phyloP scores from a whole-genome alignment of 2,888 invertebrate genomes.

The Agriopis aurantiaria region DNA sequence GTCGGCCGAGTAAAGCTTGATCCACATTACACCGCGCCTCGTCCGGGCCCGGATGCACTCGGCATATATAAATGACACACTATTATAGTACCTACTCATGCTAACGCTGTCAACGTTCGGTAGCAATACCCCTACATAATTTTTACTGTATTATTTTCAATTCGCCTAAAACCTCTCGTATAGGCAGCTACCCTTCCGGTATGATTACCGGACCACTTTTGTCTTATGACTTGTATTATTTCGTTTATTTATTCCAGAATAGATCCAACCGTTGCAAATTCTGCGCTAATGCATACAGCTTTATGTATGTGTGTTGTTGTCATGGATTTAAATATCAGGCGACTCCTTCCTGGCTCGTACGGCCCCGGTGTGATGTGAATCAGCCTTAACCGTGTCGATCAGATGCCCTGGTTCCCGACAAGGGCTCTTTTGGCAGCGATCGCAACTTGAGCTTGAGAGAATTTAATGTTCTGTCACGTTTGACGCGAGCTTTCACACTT shows the following conservation, averaged over 20 bases:
- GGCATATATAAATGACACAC: not conserved
- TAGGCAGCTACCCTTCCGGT: not conserved
- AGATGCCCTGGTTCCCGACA: conserved; percentile 66
- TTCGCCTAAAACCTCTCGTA: no score
- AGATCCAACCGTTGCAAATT: no score
- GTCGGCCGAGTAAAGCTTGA: not conserved
- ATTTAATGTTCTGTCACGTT: conserved; percentile 64
- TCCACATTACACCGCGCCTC: not conserved
- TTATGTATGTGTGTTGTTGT: no score
- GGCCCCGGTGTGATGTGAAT: not conserved
- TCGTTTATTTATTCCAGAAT: no score
- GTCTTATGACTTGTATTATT: no score
- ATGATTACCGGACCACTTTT: not conserved
- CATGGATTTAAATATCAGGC: not conserved
- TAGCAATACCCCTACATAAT: no score
- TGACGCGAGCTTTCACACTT: conserved; percentile 44
- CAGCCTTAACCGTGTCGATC: conserved; percentile 58
- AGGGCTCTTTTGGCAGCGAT: conserved; percentile 59
- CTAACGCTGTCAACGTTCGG: no score
- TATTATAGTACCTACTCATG: no score
- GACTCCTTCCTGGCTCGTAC: not conserved
- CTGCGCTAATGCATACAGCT: no score
- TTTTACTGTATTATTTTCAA: no score
- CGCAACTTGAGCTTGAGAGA: conserved; percentile 57
- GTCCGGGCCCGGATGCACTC: not conserved